Base-by-base conservation (phyloP, 2,113 vertebrate genomes). In the Neolamprologus variostigma region DNA sequence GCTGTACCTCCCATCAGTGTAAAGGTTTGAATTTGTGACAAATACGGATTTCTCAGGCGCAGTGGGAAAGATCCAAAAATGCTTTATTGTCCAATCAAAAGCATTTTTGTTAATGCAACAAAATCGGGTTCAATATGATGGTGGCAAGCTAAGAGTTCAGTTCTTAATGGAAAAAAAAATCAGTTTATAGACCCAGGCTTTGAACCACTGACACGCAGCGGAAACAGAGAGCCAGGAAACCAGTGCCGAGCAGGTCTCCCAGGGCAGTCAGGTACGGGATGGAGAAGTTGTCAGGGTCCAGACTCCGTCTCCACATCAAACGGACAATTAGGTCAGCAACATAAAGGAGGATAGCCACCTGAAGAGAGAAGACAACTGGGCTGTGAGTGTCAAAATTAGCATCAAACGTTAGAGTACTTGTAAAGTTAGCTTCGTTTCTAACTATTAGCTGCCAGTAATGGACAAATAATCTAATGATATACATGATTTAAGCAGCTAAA, bases 241-340 rank as follows among this genome's bases (percentile, higher is more conserved):
- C 96, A 0, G 98, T 99, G 51, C 99, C 99, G 68, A 99, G 95
- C 80, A 99, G 96, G 92, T 99, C 98, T 1, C 99, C 98, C 53
- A 99, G 93, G 5, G 98, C 99, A 0, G 98, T 99, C 95, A 99
- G 97, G 96, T 99, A 99, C 4, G 99, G 98, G 95, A 99, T 99
- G 86, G 98, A 99, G 95, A 98, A 98, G 87, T 97, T 99, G 86
- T 99, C 99, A 0, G 99, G 99, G 85, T 99, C 98, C 95, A 99
- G 94, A 3, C 97, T 96, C 84, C 95, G 95, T 89, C 96, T 95
- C 99, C 99, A 99, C 88, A 97, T 97, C 87, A 98, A 86, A 21
- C 97, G 97, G 54, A 99, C 98, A 3, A 98, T 96, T 79, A 98
- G 94, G 89, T 99, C 98, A 0, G 98, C 98, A n/a, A 97, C 26